Evolutionary conservation across 2,888 invertebrate species (phyloP).

Genomic region (Mystacides longicornis): DNA sequence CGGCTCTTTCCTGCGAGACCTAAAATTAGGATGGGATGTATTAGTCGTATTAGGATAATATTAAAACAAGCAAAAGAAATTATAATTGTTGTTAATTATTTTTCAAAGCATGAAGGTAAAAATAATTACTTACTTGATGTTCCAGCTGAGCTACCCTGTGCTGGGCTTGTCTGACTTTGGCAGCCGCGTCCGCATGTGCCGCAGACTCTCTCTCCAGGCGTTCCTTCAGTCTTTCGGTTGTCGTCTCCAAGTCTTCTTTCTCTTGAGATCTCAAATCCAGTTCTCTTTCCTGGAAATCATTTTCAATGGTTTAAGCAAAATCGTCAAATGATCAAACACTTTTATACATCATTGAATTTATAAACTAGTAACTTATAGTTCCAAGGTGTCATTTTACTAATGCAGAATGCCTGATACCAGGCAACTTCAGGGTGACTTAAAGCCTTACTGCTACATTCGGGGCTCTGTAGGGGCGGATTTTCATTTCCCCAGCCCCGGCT

Average conservation of each 20-base stretch:
- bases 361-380: too few species aligned
- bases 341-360: too few species aligned
- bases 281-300: slow-evolving; percentile 75
- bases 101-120: not conserved
- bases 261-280: slow-evolving; percentile 84
- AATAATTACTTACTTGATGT: slow-evolving; percentile 38
- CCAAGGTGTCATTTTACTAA: too few species aligned
- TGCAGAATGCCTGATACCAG: too few species aligned
- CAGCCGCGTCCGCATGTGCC: slow-evolving; percentile 78
- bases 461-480: too few species aligned
- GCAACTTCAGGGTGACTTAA: too few species aligned
- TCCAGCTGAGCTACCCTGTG: slow-evolving; percentile 55
- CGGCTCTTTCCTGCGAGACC: slow-evolving; percentile 70
- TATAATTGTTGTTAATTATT: not conserved
- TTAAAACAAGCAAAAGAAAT: not conserved
- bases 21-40: slow-evolving; percentile 33
- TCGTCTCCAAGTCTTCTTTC: slow-evolving; percentile 85
- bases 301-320: too few species aligned
- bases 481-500: too few species aligned
- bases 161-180: slow-evolving; percentile 54
- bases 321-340: too few species aligned
- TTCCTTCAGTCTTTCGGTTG: slow-evolving; percentile 72
- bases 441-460: too few species aligned
- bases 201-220: slow-evolving; percentile 84
- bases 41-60: not conserved